Evolutionary conservation across 2,113 vertebrate species (phyloP).

Genomic region (Tetrax tetrax): DNA sequence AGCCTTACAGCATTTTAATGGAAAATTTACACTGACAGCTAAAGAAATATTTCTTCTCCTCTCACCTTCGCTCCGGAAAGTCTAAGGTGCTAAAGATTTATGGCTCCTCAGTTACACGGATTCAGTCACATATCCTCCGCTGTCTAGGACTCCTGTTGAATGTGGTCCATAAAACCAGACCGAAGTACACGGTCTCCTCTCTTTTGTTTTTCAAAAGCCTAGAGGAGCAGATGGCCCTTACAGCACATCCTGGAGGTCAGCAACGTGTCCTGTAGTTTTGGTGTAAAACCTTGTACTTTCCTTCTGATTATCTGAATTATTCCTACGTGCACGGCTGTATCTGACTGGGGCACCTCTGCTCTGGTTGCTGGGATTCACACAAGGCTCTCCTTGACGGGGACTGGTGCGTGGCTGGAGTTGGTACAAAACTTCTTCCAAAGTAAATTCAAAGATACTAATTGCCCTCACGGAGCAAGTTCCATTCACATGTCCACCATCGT

Average conservation of each 20-base stretch:
- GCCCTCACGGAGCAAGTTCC: background rate
- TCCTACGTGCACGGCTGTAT: fast-evolving
- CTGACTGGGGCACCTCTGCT: background rate
- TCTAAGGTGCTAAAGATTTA: conserved; percentile 30
- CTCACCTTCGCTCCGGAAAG: background rate
- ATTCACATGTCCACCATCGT: background rate
- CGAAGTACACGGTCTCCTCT: too few relatives aligned
- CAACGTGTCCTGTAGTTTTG: background rate
- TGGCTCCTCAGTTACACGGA: background rate
- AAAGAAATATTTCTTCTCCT: conserved; percentile 47
- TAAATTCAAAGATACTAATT: background rate
- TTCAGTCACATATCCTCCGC: background rate
- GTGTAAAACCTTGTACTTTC: background rate
- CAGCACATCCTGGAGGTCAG: background rate
- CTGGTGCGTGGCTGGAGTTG: fast-evolving
- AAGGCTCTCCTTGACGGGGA: background rate
- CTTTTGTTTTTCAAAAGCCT: background rate
- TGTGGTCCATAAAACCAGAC: background rate
- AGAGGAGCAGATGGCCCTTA: background rate
- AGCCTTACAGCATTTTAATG: conserved; percentile 42
- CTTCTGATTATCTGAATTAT: background rate
- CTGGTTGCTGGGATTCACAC: background rate
- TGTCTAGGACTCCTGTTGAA: background rate
- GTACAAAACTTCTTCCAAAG: background rate
- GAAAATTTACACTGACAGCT: conserved; percentile 43